Evolutionary conservation across 2,113 vertebrate genomes (phyloP), one percentile per base, ranked within the genome.

Genomic region (Urocynchramus pylzowi): DNA sequence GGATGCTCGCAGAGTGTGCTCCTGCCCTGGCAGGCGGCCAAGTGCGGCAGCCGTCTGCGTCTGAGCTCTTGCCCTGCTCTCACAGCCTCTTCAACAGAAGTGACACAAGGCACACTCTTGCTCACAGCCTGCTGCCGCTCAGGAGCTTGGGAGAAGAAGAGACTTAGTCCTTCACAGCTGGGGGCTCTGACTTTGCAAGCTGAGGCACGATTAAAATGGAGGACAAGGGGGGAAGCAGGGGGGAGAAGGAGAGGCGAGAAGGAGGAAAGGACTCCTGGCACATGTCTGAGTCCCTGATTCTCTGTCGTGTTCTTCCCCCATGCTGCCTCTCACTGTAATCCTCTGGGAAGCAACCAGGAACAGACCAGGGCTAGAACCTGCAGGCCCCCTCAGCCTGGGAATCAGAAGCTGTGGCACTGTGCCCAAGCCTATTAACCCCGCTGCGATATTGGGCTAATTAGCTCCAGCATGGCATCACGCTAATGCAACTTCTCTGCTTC

Each of bases 91-190:
- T 94, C 86, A 79, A 17, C 35, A 63, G 27, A 33, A 95, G 64
- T 82, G 94, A 91, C 74, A 41, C 26, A 2, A 85, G 95, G 89
- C 96, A 94, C 93, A 16, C 93, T 87, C 80, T 91, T 80, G 45
- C 86, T 86, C 68, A 3, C 73, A 84, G 81, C 71, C 73, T 61
- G 61, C 87, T 53, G 74, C 84, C 9, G 11, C 83, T 53, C 64
- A 16, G 67, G 86, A 95, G 86, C 35, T 13, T 22, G 70, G 59
- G 89, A 94, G 78, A 83, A 80, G 92, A 53, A 93, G 70, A 76
- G 88, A 91, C 77, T 90, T 69, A 89, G 91, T 57, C 85, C 91
- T 86, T 91, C 96, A 91, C 96, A 95, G 93, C 80, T 91, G 94
- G 90, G 83, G 95, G 86, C 93, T 95, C 94, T 89, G 91, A 88